Evolutionary conservation across 2,113 vertebrate genomes (phyloP).

Genomic region (Pomatostomus ruficeps): DNA sequence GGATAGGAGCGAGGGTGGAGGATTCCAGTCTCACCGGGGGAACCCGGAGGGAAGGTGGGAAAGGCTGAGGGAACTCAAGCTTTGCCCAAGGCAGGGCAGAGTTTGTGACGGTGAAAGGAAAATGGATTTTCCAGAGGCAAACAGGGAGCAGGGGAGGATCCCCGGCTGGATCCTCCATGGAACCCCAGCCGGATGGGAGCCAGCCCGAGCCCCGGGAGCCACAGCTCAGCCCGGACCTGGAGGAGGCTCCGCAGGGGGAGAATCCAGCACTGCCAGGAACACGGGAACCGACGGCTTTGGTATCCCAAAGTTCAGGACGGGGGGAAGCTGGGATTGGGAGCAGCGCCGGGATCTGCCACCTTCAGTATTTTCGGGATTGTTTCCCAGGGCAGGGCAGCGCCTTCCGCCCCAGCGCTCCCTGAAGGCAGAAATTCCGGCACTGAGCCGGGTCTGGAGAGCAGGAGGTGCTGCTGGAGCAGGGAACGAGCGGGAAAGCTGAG

Average conservation of each 20-base stretch:
- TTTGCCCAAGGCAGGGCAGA: rapidly evolving
- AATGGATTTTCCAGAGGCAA: not conserved
- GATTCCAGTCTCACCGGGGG: rapidly evolving
- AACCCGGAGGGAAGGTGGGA: not conserved
- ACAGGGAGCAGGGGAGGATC: too few relatives aligned
- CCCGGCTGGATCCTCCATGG: not conserved
- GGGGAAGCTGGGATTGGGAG: not conserved
- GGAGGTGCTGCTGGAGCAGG: not conserved
- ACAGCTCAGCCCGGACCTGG: not conserved
- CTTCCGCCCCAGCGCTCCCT: not conserved
- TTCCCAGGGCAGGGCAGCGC: not conserved
- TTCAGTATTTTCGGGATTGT: not conserved
- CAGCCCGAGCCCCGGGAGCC: not conserved
- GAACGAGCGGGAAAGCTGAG: not conserved
- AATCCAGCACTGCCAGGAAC: not conserved
- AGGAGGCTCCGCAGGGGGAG: not conserved
- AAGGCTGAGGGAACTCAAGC: not conserved
- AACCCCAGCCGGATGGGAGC: too few relatives aligned
- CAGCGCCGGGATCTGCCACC: not conserved
- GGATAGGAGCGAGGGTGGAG: not conserved
- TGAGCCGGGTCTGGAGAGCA: not conserved
- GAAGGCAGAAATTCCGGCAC: not conserved
- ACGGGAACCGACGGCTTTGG: not conserved
- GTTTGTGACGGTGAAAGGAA: not conserved
- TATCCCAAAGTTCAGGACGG: not conserved